Conservation (phyloP, 2,888 invertebrate species). For the Ochropacha duplaris region DNA sequence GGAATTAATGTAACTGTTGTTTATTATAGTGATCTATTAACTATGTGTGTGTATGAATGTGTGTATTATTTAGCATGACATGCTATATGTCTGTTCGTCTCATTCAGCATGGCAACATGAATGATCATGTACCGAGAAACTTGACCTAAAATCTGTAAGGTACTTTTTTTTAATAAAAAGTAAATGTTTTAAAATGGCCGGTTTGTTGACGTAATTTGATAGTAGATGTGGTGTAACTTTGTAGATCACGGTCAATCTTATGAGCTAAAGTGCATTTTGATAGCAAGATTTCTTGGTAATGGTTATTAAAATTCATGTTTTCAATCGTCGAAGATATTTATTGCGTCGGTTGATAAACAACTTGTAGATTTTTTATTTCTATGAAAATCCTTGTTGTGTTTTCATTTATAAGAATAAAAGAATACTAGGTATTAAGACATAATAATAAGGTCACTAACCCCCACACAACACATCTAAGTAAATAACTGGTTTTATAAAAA, state of each 20-base stretch:
- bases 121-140: neutral
- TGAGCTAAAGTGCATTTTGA: neutral
- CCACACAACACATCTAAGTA: too few relatives aligned
- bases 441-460: too few relatives aligned
- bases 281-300: neutral
- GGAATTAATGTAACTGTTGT: too few relatives aligned
- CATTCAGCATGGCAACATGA: neutral
- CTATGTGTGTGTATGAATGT: neutral
- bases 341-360: too few relatives aligned
- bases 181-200: neutral
- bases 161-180: neutral
- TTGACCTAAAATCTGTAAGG: neutral
- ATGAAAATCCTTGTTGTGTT: neutral
- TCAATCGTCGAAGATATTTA: too few relatives aligned
- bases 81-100: neutral
- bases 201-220: neutral
- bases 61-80: too few relatives aligned
- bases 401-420: too few relatives aligned
- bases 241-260: neutral
- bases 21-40: too few relatives aligned
- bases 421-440: too few relatives aligned
- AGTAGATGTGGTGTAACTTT: neutral
- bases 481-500: neutral
- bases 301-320: neutral
- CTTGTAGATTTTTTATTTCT: neutral